Percentiles rank a stretch among this genome's conserved stretches.
Conservation (phyloP, 2,888 invertebrate genomes). For the Mesorhabditis sp. region DNA sequence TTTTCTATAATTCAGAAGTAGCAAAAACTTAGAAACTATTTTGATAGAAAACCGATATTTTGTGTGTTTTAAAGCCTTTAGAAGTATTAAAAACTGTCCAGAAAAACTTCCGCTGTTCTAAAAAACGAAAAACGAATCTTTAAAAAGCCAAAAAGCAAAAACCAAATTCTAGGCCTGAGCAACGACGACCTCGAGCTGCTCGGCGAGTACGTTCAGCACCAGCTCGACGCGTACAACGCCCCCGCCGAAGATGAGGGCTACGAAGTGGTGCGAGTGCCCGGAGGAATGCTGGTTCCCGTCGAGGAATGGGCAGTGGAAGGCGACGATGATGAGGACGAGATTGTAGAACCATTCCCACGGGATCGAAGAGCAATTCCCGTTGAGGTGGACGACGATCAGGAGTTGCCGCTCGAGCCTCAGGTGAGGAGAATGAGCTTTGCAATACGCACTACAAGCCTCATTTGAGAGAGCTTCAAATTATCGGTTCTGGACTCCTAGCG, state of each 20-base stretch:
- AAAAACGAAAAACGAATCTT: too few relatives aligned
- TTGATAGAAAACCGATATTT: too few relatives aligned
- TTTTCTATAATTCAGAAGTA: too few relatives aligned
- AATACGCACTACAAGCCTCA: too few relatives aligned
- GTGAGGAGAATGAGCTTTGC: neutral
- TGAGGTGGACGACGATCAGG: neutral
- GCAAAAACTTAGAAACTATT: too few relatives aligned
- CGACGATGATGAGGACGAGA: conserved; percentile 5
- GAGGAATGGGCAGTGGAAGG: neutral
- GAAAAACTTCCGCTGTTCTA: too few relatives aligned
- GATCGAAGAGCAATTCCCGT: neutral
- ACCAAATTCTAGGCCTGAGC: neutral
- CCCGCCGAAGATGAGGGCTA: neutral
- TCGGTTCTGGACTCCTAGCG: too few relatives aligned
- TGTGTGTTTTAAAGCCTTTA: too few relatives aligned
- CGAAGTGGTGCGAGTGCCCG: neutral
- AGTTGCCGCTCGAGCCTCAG: neutral
- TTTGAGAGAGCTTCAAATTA: too few relatives aligned
- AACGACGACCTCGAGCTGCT: conserved; percentile 1
- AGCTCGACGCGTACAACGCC: neutral
- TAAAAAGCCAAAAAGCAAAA: neutral
- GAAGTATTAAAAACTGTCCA: too few relatives aligned
- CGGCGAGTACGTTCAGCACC: neutral
- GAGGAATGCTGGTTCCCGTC: neutral
- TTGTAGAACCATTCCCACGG: neutral